Percentiles rank a stretch among this genome's conserved stretches.
These are phyloP conservation scores for Leptinotarsa peninsularis DNA, from an alignment of 2,888 invertebrate genomes.

Conservation along the genomic window DNA sequence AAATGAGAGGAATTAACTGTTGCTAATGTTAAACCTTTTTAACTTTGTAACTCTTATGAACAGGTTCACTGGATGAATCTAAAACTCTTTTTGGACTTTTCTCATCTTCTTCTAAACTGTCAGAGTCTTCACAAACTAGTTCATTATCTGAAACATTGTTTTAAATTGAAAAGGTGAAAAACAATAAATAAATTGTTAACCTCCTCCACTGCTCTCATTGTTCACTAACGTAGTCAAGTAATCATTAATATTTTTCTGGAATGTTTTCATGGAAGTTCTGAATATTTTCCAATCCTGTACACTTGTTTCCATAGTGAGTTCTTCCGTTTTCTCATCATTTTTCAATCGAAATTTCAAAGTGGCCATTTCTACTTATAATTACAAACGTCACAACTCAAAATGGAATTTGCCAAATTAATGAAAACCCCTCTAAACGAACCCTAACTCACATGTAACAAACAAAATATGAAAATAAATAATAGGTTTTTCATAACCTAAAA, in stretches of 20 bases:
- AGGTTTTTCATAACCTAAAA: too few relatives aligned
- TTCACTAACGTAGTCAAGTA: conserved; percentile 50
- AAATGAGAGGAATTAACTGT: too few relatives aligned
- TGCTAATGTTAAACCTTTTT: conserved; percentile 2
- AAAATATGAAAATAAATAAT: too few relatives aligned
- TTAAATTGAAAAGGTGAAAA: conserved; percentile 7
- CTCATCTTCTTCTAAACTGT: conserved; percentile 38
- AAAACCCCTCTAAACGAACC: too few relatives aligned
- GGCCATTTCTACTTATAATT: conserved; percentile 19
- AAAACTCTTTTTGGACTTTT: conserved; percentile 28
- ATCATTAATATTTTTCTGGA: conserved; percentile 49
- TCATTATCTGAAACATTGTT: conserved; percentile 3
- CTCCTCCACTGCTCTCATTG: conserved; percentile 38
- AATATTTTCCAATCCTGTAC: conserved; percentile 46
- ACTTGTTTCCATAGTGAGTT: conserved; percentile 35
- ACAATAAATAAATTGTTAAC: conserved; percentile 12
- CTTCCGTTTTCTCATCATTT: conserved; percentile 41
- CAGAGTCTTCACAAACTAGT: conserved; percentile 32
- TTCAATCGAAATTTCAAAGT: conserved; percentile 46
- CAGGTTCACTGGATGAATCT: conserved; percentile 21
- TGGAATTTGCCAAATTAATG: not conserved
- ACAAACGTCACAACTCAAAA: conserved; percentile 9
- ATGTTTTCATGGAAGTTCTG: conserved; percentile 41
- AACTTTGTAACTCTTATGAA: conserved; percentile 21
- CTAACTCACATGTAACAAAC: too few relatives aligned